Base-by-base conservation (phyloP, 2,888 invertebrate species). In the Synergus gifuensis region DNA sequence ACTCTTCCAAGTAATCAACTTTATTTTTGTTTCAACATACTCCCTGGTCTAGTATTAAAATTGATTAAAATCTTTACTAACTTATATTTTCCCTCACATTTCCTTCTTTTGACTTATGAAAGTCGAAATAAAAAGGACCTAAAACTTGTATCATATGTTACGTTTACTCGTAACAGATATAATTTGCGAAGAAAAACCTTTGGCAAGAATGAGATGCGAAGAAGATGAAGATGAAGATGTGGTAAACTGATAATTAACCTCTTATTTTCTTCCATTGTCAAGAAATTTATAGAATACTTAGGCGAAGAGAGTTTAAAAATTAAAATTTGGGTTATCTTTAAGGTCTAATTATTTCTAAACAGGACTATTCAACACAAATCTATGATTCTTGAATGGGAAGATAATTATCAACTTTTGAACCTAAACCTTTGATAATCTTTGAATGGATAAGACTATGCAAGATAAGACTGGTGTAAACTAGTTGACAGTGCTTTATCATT, bases 381-480 rank as follows among this genome's bases (percentile, higher is more conserved):
- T 73, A 58, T n/a, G 49, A 49, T 36, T 73, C 73, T 58, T n/a
- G 11, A 73, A 58, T 73, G 12, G 12, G 12, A 73, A 40, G 49
- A 73, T 73, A 40, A 73, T 54, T 36, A 73, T 58, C 73, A 73
- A 73, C 54, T 73, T 73, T 58, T 58, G 54, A 73, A 54, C 40
- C n/a, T 54, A 54, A 36, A 28, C 36, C 73, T 73, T 18, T 58
- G 73, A 58, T 58, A 73, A 54, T n/a, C 54, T 73, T 73, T 11
- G 12, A 36, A 49, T 73, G 54, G 54, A 73, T 58, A 73, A 58
- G n/a, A 11, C 28, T 73, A 22, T 36, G 18, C 28, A 2, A 7
- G 49, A 73, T 28, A 28, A 28, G 3, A 73, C 73, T 49, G 49
- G 73, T 73, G 12, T n/a, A 54, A 9, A 54, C 73, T 12, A 73